Base-by-base conservation (phyloP, 1,140 invertebrate species). In the Trigoniulus corallinus region DNA sequence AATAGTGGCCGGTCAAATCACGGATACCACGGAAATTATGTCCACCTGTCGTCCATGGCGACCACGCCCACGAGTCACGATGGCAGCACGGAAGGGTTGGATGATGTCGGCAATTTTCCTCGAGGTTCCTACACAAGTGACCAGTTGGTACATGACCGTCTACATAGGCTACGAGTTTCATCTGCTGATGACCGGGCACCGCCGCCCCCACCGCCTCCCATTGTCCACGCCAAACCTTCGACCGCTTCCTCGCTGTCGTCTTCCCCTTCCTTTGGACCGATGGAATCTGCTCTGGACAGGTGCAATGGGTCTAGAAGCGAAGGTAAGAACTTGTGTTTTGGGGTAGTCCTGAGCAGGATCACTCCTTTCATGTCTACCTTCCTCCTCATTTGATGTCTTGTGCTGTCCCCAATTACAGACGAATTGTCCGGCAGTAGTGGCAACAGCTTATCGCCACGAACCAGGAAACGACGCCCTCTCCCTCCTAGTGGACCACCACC, bases 361-460 rank as follows among this genome's bases (percentile, higher is more conserved):
- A n/a, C n/a, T n/a, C n/a, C n/a, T n/a, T n/a, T n/a, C n/a, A n/a
- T n/a, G n/a, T n/a, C n/a, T n/a, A n/a, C n/a, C n/a, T n/a, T n/a
- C n/a, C n/a, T n/a, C n/a, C n/a, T 3, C 55, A 62, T 39, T 56
- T 57, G 29, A 54, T 67, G 21, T 62, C 18, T 56, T 64, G 42
- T 2, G 72, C 72, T 61, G 29, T 34, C 7, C 15, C n/a, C n/a
- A n/a, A n/a, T n/a, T n/a, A 68, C 72, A 61, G 76, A 78, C 56
- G 77, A 79, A 59, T 51, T 75, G 10, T 76, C 74, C 12, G 72
- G 70, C 44, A 67, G 70, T 24, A 69, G 67, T 7, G 68, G 73
- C 15, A 75, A 71, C 56, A 56, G 58, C 21, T 61, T 72, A 3
- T 76, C 74, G 0, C 76, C 76, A 34, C 58, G 67, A 54, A 59